Percentiles rank a stretch among this genome's conserved stretches.
These are phyloP conservation scores for Danionella cerebrum DNA, from an alignment of 2,113 vertebrate genomes.

Conservation along the genomic window DNA sequence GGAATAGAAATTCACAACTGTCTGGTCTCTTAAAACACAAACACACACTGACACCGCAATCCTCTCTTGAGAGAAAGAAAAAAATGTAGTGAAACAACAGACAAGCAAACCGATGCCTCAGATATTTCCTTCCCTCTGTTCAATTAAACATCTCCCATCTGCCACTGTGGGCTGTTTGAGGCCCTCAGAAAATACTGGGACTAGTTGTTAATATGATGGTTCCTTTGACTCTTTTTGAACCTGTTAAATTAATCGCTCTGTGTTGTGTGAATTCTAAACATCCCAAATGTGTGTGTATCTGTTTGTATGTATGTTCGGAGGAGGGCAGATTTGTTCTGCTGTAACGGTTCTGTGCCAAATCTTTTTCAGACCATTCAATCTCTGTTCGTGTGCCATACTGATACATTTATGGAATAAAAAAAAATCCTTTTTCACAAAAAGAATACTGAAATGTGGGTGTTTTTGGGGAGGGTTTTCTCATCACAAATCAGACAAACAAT, in stretches of 20 bases:
- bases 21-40: neutral
- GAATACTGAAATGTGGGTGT: conserved; percentile 44
- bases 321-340: conserved; percentile 57
- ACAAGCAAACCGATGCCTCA: conserved; percentile 49
- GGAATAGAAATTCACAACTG: conserved; percentile 5
- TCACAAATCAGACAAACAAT: conserved; percentile 9
- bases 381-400: conserved; percentile 65
- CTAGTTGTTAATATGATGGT: conserved; percentile 54
- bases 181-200: conserved; percentile 55
- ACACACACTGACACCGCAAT: neutral
- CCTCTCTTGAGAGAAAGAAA: conserved; percentile 48
- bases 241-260: conserved; percentile 49
- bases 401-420: conserved; percentile 66
- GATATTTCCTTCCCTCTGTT: conserved; percentile 61
- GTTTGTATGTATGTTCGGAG: conserved; percentile 33
- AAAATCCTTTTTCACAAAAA: conserved; percentile 52
- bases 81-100: conserved; percentile 43
- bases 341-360: conserved; percentile 61
- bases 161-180: conserved; percentile 42
- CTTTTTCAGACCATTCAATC: conserved; percentile 59
- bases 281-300: conserved; percentile 13
- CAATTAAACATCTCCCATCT: conserved; percentile 70
- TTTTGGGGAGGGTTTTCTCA: conserved; percentile 36
- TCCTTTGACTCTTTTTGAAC: conserved; percentile 53
- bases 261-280: conserved; percentile 47